phyloP scores from a whole-genome alignment of 2,888 invertebrate species.

The Cerastis rubricosa region DNA sequence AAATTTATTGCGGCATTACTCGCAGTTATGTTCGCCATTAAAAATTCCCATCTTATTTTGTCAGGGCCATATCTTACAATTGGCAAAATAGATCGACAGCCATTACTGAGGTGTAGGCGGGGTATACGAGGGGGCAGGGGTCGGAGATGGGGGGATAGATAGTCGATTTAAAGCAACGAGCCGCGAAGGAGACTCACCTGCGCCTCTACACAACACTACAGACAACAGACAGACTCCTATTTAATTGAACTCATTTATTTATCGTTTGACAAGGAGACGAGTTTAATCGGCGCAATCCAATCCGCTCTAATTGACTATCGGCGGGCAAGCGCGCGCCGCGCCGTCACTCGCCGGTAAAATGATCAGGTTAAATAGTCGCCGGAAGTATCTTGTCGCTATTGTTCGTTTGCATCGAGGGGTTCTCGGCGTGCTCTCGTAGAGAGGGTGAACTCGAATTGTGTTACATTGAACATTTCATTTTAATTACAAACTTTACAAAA shows the following conservation, averaged over 20 bases:
- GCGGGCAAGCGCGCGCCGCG: constrained; percentile 35
- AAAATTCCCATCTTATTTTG: constrained; percentile 80
- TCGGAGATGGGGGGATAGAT: constrained; percentile 45
- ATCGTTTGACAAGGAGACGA: constrained; percentile 52
- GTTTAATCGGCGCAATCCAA: constrained; percentile 73
- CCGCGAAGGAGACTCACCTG: constrained; percentile 74
- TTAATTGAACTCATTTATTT: constrained; percentile 76
- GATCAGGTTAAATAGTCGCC: constrained; percentile 23
- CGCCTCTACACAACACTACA: constrained; percentile 57
- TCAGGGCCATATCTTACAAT: constrained; percentile 79
- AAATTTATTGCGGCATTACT: constrained; percentile 75
- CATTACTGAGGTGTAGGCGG: constrained; percentile 68
- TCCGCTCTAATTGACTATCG: constrained; percentile 76
- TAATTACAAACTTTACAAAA: neutral
- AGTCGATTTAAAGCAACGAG: constrained; percentile 68
- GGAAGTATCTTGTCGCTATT: constrained; percentile 15
- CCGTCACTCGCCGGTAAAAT: constrained; percentile 17
- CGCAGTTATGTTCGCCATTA: constrained; percentile 78
- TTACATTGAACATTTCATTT: neutral
- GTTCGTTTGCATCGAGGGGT: constrained; percentile 2
- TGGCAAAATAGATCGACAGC: constrained; percentile 77
- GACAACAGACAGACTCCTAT: constrained; percentile 59
- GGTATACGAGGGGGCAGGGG: constrained; percentile 14
- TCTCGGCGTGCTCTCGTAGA: neutral
- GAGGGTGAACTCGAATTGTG: neutral